These are phyloP conservation scores for Aphidius colemani DNA, from an alignment of 2,888 invertebrate genomes.

Conservation along the genomic window DNA sequence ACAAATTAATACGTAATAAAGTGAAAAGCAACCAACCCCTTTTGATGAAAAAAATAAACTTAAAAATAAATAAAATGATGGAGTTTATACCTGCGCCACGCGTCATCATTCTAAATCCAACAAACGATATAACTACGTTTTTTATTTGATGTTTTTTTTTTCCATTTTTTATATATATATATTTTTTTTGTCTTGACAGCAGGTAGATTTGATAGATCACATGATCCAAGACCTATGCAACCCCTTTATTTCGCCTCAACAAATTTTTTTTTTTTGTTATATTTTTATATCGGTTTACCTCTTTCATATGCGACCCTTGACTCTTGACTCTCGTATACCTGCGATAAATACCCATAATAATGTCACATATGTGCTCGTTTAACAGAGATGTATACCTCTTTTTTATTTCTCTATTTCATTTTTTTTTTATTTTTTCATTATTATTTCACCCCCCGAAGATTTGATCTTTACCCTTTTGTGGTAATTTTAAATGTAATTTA, in stretches of 20 bases:
- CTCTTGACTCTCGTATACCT: no score
- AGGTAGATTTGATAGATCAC: conserved; percentile 12
- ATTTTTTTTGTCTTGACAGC: conserved; percentile 6
- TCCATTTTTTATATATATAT: conserved; percentile 4
- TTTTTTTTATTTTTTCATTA: neutral
- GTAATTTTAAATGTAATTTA: neutral
- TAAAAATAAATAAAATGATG: conserved; percentile 51
- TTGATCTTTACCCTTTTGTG: conserved; percentile 14
- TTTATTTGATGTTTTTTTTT: conserved; percentile 26
- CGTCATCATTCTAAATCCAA: conserved; percentile 4
- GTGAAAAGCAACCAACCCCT: no score
- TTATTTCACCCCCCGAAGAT: neutral
- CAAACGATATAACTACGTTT: conserved; percentile 23
- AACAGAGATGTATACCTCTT: neutral
- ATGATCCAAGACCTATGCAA: conserved; percentile 20
- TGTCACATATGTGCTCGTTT: neutral
- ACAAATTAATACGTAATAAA: no score
- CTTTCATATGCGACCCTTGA: no score
- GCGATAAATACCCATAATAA: no score
- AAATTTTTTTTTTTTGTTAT: conserved; percentile 16
- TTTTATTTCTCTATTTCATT: neutral
- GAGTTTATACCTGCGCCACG: conserved; percentile 36
- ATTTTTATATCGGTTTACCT: conserved; percentile 16
- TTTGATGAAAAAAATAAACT: conserved; percentile 35
- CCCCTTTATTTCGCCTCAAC: conserved; percentile 22